Evolutionary conservation across 2,888 invertebrate genomes (phyloP).

Genomic region (Leptinotarsa peninsularis): DNA sequence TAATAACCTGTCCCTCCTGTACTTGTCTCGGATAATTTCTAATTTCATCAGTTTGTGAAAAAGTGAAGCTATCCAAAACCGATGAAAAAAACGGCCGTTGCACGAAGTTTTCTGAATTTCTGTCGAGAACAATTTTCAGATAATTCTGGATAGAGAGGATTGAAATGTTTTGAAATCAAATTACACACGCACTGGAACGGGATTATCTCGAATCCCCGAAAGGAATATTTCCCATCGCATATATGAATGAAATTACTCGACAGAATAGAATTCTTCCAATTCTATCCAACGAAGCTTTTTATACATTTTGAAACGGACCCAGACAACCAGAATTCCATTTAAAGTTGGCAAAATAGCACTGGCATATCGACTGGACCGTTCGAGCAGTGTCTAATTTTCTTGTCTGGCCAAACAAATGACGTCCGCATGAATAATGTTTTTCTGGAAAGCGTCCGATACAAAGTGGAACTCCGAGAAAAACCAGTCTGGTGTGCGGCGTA

Average conservation of each 20-base stretch:
- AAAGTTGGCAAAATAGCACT: conserved; percentile 21
- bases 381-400: conserved; percentile 42
- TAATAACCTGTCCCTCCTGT: too few relatives aligned
- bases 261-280: neutral
- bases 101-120: too few relatives aligned
- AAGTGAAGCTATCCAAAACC: too few relatives aligned
- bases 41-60: too few relatives aligned
- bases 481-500: conserved; percentile 12
- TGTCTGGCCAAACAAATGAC: conserved; percentile 41
- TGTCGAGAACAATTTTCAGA: too few relatives aligned
- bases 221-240: neutral
- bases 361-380: conserved; percentile 24
- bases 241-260: neutral
- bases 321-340: conserved; percentile 20
- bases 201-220: neutral
- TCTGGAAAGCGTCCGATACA: conserved; percentile 29
- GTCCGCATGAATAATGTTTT: conserved; percentile 37
- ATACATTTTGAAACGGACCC: conserved; percentile 3
- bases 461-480: conserved; percentile 20
- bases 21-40: too few relatives aligned
- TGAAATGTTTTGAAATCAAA: too few relatives aligned
- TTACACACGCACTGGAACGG: too few relatives aligned
- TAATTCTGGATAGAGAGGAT: too few relatives aligned
- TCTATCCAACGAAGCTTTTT: neutral
- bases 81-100: too few relatives aligned